phyloP scores from a whole-genome alignment of 2,113 vertebrate genomes.

The Zapornia atra region DNA sequence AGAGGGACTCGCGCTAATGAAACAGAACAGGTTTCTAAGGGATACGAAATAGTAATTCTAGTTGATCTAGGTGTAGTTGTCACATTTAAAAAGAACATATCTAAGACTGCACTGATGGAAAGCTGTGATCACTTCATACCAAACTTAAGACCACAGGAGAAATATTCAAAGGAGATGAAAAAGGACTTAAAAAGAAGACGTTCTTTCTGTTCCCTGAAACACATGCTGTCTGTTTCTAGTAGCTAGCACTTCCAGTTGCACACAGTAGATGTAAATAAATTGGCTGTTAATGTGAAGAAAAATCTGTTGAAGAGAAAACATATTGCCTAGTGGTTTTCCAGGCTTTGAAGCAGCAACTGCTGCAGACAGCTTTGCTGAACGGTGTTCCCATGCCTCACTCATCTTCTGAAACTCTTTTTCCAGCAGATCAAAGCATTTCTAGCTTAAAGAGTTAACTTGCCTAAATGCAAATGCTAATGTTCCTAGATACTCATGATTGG shows the following conservation, averaged over 20 bases:
- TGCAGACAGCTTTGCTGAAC: not conserved
- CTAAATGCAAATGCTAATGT: not conserved
- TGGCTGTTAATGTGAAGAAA: not conserved
- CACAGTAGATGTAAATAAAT: not conserved
- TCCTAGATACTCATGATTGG: not conserved
- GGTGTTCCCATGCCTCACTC: not conserved
- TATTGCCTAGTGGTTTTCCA: not conserved
- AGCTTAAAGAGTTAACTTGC: not conserved
- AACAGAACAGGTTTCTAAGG: not conserved
- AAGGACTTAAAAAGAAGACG: not conserved
- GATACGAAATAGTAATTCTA: not conserved
- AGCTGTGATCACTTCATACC: not conserved
- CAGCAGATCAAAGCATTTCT: not conserved
- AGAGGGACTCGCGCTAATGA: not conserved
- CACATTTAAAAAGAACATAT: not conserved
- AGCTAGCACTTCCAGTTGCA: not conserved
- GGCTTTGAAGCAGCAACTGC: not conserved
- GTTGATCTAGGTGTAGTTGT: not conserved
- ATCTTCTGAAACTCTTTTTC: not conserved
- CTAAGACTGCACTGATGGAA: not conserved
- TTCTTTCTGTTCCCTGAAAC: not conserved
- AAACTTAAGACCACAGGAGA: not conserved
- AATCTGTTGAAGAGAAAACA: not conserved
- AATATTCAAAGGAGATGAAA: not conserved
- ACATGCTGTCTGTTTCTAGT: not conserved